Conservation (phyloP, 2,113 vertebrate genomes). For the Petrocephalus microphthalmus region DNA sequence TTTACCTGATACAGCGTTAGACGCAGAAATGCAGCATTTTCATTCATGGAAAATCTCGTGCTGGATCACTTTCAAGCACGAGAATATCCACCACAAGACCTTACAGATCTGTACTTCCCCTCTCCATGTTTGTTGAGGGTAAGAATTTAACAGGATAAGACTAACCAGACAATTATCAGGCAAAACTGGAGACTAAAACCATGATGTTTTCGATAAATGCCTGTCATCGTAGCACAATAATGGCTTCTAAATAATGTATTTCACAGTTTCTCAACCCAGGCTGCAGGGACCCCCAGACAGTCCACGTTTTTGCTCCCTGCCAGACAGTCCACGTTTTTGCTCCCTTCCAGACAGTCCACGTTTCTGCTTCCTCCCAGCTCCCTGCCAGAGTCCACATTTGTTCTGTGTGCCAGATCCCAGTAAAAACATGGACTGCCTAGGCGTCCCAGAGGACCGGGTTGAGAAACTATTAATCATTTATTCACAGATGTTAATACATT, state of each 20-base stretch:
- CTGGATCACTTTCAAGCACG: not conserved
- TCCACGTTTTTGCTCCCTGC: not conserved
- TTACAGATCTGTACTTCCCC: not conserved
- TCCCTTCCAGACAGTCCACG: not conserved
- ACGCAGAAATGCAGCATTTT: constrained; percentile 32
- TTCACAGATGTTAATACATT: not conserved
- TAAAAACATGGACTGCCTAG: too few relatives aligned
- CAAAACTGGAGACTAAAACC: not conserved
- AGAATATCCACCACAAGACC: not conserved
- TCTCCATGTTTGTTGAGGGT: not conserved
- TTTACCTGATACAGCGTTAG: constrained; percentile 5
- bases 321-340: not conserved
- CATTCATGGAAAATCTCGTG: not conserved
- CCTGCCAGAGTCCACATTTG: not conserved
- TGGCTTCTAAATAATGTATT: not conserved
- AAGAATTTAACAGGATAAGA: not conserved
- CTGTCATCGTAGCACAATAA: not conserved
- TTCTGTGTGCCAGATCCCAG: too few relatives aligned
- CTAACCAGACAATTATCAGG: not conserved
- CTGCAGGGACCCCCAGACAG: not conserved
- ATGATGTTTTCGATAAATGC: not conserved
- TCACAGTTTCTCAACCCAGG: not conserved
- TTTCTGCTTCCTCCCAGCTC: too few relatives aligned
- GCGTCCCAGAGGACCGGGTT: not conserved
- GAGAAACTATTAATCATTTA: not conserved